Evolutionary conservation across 2,888 invertebrate species (phyloP).

Genomic region (Tribolium freemani): DNA sequence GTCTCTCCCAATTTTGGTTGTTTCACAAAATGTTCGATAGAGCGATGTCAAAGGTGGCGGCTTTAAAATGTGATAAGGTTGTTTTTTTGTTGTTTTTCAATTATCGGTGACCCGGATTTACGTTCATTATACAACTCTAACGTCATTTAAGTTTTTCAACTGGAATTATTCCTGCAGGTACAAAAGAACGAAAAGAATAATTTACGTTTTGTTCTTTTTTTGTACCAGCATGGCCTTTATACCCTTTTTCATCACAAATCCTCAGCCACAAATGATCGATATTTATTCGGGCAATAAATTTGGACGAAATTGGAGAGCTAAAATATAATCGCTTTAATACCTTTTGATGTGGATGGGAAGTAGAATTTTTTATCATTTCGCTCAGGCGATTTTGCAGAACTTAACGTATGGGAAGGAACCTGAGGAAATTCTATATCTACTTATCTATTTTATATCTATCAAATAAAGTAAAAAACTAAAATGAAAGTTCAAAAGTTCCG

Average conservation of each 20-base stretch:
- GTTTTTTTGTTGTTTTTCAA: conserved; percentile 5
- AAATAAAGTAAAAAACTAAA: too few species aligned
- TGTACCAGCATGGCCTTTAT: background rate
- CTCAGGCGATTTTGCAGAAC: too few species aligned
- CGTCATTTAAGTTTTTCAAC: background rate
- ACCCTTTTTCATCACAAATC: background rate
- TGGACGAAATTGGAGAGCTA: background rate
- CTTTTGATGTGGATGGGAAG: background rate
- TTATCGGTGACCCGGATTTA: conserved; percentile 10
- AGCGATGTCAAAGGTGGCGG: conserved; percentile 1
- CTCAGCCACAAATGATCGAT: background rate
- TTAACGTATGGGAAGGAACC: too few species aligned
- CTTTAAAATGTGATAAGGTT: background rate
- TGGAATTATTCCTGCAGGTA: background rate
- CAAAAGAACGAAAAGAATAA: background rate
- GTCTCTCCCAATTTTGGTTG: background rate
- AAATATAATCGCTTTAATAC: background rate
- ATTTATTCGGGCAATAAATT: background rate
- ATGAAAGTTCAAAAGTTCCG: too few species aligned
- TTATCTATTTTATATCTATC: too few species aligned
- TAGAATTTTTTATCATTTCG: background rate
- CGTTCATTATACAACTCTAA: background rate
- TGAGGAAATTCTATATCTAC: too few species aligned
- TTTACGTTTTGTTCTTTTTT: background rate
- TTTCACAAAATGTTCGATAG: background rate